These are phyloP conservation scores for Aurelia coerulea DNA, from an alignment of 30 jellyfish, hydroid and myxozoan species.

Conservation along the genomic window DNA sequence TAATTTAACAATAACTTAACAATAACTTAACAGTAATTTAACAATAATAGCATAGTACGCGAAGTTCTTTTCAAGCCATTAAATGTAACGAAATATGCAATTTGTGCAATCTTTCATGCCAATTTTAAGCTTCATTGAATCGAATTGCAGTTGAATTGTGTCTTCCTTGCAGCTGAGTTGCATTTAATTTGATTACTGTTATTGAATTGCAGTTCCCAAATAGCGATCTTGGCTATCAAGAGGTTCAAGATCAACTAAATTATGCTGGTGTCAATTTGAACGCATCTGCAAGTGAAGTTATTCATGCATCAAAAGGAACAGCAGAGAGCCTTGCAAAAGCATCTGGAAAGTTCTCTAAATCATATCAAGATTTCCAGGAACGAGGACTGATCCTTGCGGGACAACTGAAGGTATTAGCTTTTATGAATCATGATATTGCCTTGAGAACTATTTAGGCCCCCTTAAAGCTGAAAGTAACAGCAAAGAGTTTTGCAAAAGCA, in stretches of 20 bases:
- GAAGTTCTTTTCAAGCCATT: too few species aligned
- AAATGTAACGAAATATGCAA: too few species aligned
- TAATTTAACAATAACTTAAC: too few species aligned
- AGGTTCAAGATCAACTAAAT: slow-evolving; percentile 86
- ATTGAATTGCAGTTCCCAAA: slow-evolving; percentile 80
- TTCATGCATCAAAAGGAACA: slow-evolving; percentile 95
- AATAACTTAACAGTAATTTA: too few species aligned
- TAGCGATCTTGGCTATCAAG: slow-evolving; percentile 87
- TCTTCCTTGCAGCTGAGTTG: too few species aligned
- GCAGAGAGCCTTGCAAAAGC: slow-evolving; percentile 90
- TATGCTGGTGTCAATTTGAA: slow-evolving; percentile 89
- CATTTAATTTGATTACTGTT: too few species aligned
- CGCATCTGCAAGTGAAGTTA: slow-evolving; percentile 95
- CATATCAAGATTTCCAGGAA: slow-evolving; percentile 95
- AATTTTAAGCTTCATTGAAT: too few species aligned
- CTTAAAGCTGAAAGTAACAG: slow-evolving; percentile 40
- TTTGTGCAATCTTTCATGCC: too few species aligned
- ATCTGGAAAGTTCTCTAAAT: slow-evolving; percentile 92
- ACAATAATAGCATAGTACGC: too few species aligned
- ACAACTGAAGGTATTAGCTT: slow-evolving; percentile 64
- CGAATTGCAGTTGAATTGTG: too few species aligned
- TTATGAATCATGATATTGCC: neutral
- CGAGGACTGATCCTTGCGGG: slow-evolving; percentile 94
- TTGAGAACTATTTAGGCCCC: too few species aligned
- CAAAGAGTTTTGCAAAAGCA: slow-evolving; percentile 86